phyloP scores from a whole-genome alignment of 2,888 invertebrate species.

The Eupithecia subumbrata region DNA sequence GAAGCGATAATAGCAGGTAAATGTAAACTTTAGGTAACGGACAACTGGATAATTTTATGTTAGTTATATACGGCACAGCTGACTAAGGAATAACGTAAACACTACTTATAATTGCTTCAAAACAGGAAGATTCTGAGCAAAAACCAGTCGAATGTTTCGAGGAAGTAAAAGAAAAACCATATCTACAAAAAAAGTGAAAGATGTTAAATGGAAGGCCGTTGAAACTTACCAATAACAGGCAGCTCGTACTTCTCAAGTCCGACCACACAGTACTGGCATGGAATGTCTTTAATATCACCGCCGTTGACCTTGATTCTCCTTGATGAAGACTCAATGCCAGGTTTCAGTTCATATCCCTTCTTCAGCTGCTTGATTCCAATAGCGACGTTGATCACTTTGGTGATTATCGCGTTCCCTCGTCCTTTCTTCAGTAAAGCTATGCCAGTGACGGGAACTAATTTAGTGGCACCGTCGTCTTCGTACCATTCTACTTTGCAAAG shows the following conservation, averaged over 20 bases:
- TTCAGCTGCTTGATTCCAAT: slow-evolving; percentile 82
- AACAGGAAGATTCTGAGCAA: not conserved
- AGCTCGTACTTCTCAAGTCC: slow-evolving; percentile 87
- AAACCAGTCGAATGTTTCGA: not conserved
- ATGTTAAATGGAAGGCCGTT: not conserved
- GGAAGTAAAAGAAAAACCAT: not conserved
- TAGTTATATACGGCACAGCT: not conserved
- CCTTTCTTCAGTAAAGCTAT: slow-evolving; percentile 82
- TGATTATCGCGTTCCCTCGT: slow-evolving; percentile 78
- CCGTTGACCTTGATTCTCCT: slow-evolving; percentile 86
- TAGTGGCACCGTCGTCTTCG: slow-evolving; percentile 85
- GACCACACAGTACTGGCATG: slow-evolving; percentile 86
- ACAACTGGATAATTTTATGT: not conserved
- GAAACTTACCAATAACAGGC: slow-evolving; percentile 86
- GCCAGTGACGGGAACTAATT: slow-evolving; percentile 85
- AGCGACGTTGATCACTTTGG: slow-evolving; percentile 83
- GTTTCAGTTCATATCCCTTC: slow-evolving; percentile 85
- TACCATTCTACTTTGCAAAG: slow-evolving; percentile 88
- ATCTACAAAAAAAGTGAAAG: not conserved
- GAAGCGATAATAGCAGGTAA: not conserved
- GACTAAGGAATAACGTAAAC: not conserved
- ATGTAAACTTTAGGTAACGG: not conserved
- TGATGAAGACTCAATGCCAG: slow-evolving; percentile 86
- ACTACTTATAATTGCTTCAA: not conserved
- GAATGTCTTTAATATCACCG: slow-evolving; percentile 85